Evolutionary conservation across 2,797 vertebrate genomes (phyloP).

Genomic region (Thunnus albacares): DNA sequence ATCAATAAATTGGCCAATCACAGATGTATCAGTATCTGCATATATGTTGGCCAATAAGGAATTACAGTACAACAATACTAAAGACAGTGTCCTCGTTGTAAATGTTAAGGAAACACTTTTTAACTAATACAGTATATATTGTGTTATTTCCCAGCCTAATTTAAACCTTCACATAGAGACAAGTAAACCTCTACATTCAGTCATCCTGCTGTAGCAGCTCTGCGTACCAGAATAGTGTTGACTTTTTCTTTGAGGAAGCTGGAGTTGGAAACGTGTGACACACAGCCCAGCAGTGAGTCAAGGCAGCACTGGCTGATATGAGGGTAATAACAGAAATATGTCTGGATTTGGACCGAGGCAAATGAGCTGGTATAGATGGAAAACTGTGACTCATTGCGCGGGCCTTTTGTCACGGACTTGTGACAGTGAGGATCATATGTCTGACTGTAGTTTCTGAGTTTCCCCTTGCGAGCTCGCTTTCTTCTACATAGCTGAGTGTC

Average conservation of each 20-base stretch:
- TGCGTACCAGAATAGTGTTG: background rate
- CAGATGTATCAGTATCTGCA: too few species aligned
- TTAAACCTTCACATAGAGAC: too few species aligned
- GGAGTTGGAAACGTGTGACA: constrained; percentile 34
- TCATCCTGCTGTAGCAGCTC: background rate
- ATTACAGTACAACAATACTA: too few species aligned
- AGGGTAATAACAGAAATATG: constrained; percentile 61
- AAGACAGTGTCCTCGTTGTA: too few species aligned
- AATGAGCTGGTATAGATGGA: constrained; percentile 51
- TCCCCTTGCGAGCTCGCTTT: constrained; percentile 7
- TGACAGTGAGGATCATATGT: constrained; percentile 49
- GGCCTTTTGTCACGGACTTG: constrained; percentile 52
- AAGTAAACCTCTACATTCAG: too few species aligned
- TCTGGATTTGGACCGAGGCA: constrained; percentile 32
- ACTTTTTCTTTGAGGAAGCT: constrained; percentile 28
- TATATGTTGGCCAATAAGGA: too few species aligned
- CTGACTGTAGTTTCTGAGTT: constrained; percentile 35
- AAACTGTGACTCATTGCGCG: constrained; percentile 49
- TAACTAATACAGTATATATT: too few species aligned
- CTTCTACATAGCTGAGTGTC: constrained; percentile 32
- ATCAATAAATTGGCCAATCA: too few species aligned
- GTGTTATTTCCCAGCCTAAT: too few species aligned
- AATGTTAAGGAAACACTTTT: too few species aligned
- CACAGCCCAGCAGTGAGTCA: constrained; percentile 43
- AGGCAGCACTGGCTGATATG: constrained; percentile 33